Percentiles rank a stretch among this genome's conserved stretches.
Evolutionary conservation across 2,113 vertebrate genomes (phyloP).

Genomic region (Sula dactylatra): DNA sequence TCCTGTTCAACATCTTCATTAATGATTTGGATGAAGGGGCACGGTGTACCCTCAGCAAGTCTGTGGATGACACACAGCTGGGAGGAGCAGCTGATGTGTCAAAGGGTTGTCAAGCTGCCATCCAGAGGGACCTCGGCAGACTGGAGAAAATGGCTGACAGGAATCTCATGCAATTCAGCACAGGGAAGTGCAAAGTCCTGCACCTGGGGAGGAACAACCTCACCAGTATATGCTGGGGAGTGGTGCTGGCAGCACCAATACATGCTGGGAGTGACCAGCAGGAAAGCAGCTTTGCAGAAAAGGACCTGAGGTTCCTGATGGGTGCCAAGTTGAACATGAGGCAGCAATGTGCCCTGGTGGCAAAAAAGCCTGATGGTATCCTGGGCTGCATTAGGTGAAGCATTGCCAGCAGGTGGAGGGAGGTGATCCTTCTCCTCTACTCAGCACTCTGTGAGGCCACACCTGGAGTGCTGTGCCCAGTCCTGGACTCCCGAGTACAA

Average conservation of each 20-base stretch:
- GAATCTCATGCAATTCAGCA: background rate
- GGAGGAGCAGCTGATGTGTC: background rate
- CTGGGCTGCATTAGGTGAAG: background rate
- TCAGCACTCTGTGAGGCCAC: too few relatives aligned
- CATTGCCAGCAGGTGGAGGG: background rate
- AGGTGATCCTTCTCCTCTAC: background rate
- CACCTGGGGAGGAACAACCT: background rate
- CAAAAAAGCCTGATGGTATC: background rate
- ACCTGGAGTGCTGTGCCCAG: background rate
- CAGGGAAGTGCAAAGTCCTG: background rate
- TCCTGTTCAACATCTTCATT: background rate
- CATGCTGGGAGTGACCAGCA: background rate
- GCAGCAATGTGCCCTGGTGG: background rate
- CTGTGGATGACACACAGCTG: background rate
- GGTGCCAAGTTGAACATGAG: background rate
- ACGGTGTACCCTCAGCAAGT: background rate
- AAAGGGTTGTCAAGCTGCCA: background rate
- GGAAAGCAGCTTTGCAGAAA: background rate
- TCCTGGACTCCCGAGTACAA: background rate
- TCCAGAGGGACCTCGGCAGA: background rate
- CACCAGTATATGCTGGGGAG: background rate
- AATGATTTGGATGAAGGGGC: background rate
- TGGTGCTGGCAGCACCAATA: background rate
- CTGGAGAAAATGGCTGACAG: background rate
- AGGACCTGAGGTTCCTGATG: background rate